Evolutionary conservation across 2,888 invertebrate genomes (phyloP), one percentile per base, ranked within the genome.

Genomic region (Cephonodes hylas): DNA sequence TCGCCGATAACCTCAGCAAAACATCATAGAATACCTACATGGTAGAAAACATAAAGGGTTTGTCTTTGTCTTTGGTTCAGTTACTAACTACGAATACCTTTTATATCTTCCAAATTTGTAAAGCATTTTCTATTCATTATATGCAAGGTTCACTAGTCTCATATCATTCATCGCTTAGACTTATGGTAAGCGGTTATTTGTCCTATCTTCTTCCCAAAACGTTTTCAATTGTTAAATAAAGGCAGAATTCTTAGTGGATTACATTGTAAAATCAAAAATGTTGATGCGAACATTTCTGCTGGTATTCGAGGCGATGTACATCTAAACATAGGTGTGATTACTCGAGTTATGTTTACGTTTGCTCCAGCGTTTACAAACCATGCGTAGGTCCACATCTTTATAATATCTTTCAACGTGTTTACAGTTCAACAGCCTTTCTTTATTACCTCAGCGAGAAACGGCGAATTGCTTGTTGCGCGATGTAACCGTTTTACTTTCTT

Each of bases 381-480:
- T 70, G 76, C 67, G 73, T 70, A 73, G 66, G 70, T 75, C 73
- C 65, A 80, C 85, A 82, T 88, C 88, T 91, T 89, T 84, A 81
- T 79, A 80, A 80, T 79, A 85, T 89, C 89, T 88, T 86, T 89
- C 89, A 87, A 77, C 75, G 68, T 84, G 85, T 86, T 84, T 82
- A 85, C 79, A 75, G 88, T 88, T 89, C 87, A 89, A 87, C 72
- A 88, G 81, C 88, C 86, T 83, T 80, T 77, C 71, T 69, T 70
- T 72, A 66, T 70, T 67, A 66, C 68, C 62, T 68, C 65, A 68
- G 65, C 67, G 62, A 69, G 72, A 70, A 69, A 62, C 64, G 15
- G 59, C 60, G 60, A 62, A 65, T 61, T 67, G 65, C 66, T 66
- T 60, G 60, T 61, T 66, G 63, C 58, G 45, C 60, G 60, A 59